Base-by-base conservation (phyloP, 2,888 invertebrate genomes). In the Scrobipalpa costella region DNA sequence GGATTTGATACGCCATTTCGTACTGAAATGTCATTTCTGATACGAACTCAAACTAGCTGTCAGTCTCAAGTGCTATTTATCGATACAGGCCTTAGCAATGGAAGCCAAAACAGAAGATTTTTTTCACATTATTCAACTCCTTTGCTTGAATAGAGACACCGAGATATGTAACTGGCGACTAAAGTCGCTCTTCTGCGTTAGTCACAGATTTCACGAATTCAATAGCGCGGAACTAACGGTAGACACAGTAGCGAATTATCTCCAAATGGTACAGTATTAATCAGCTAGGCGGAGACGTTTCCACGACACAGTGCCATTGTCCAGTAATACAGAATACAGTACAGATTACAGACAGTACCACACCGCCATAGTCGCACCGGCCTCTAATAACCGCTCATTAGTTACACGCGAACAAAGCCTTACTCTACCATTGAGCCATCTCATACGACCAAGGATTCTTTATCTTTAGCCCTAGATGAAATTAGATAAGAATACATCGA, bases 321-420 rank as follows among this genome's bases (percentile, higher is more conserved):
- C 55, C 13, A 55, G 33, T n/a, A n/a, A n/a, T n/a, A n/a, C n/a
- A n/a, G n/a, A 27, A 21, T 27, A 55, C 33, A 55, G n/a, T n/a
- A 33, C 13, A 55, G 33, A 33, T 55, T 33, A 55, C 55, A 50
- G 57, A 50, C 38, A 36, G 65, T 57, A 64, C 66, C 59, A 64
- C 62, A 66, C 62, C 62, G 57, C 69, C 71, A 63, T 69, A 71
- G 69, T 67, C 67, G 68, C 57, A 66, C 67, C 67, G 64, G 64
- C 57, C 66, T 70, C 57, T 71, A 71, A 73, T 70, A 70, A 68
- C 69, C 70, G 58, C 52, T 66, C 62, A 74, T 75, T 74, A 75
- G 63, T 67, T 65, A 64, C 74, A 74, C 71, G 74, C 72, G 61
- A 72, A 62, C 68, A 65, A 66, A 64, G 38, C 47, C 47, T 61